Conservation (phyloP, 2,797 vertebrate genomes). For the Sandelia bainsii region DNA sequence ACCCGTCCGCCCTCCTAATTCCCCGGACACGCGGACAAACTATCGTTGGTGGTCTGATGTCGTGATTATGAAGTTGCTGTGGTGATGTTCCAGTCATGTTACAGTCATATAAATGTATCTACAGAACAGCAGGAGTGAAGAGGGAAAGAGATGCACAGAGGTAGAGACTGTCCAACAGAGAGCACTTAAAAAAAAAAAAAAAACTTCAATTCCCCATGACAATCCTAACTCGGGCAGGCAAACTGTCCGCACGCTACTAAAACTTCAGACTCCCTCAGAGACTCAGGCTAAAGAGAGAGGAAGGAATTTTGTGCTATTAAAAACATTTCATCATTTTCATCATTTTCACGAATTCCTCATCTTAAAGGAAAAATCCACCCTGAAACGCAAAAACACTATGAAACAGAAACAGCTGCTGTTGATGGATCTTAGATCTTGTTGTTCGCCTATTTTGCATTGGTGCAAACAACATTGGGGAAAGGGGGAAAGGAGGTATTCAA, state of each 20-base stretch:
- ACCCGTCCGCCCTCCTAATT: constrained; percentile 11
- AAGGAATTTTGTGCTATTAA: constrained; percentile 54
- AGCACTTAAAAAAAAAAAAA: constrained; percentile 84
- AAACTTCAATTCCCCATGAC: constrained; percentile 83
- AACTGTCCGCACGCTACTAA: constrained; percentile 47
- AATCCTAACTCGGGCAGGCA: constrained; percentile 89
- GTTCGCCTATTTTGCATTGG: constrained; percentile 29
- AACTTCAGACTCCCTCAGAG: constrained; percentile 64
- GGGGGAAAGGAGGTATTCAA: background rate
- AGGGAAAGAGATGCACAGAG: constrained; percentile 54
- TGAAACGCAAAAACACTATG: constrained; percentile 40
- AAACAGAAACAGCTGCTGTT: constrained; percentile 42
- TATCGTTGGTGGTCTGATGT: constrained; percentile 67
- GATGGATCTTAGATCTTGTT: background rate
- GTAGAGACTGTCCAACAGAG: constrained; percentile 79
- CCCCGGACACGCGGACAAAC: constrained; percentile 10
- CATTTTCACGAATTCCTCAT: constrained; percentile 48
- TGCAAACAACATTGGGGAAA: background rate
- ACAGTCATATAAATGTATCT: constrained; percentile 77
- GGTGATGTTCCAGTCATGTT: constrained; percentile 82
- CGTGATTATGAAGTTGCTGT: constrained; percentile 79
- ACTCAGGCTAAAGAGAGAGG: constrained; percentile 77
- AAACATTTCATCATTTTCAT: constrained; percentile 60
- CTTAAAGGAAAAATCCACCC: constrained; percentile 64
- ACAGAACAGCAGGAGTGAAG: constrained; percentile 76